Conservation (phyloP, 1,140 invertebrate species). For the Arctopsyche grandis region DNA sequence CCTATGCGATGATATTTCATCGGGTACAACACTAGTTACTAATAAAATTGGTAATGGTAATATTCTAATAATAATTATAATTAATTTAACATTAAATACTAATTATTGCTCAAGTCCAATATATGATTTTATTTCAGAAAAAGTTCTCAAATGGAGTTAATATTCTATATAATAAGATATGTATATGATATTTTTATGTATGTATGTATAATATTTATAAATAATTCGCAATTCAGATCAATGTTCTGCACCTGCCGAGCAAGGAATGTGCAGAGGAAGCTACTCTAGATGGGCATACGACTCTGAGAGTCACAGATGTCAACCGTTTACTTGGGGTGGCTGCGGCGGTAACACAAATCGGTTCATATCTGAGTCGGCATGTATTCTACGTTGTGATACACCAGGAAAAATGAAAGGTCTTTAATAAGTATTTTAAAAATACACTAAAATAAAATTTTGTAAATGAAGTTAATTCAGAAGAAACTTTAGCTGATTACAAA, state of each 20-base stretch:
- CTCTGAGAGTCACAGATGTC: constrained; percentile 74
- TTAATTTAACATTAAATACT: no score
- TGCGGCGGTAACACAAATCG: constrained; percentile 92
- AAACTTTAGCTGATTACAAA: no score
- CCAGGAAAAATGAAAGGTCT: constrained; percentile 78
- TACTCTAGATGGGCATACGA: constrained; percentile 87
- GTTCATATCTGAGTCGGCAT: constrained; percentile 83
- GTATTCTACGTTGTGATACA: constrained; percentile 78
- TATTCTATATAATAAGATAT: no score
- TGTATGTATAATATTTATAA: no score
- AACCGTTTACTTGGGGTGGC: constrained; percentile 86
- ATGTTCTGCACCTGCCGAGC: constrained; percentile 80
- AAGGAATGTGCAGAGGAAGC: constrained; percentile 86
- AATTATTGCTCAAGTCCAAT: no score
- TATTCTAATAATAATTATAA: no score
- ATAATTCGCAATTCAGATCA: constrained; percentile 69
- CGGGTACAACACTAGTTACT: no score
- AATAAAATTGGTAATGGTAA: no score
- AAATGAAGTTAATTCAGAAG: neutral
- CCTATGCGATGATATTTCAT: no score
- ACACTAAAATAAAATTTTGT: neutral
- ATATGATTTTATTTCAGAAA: no score
- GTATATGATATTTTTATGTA: no score
- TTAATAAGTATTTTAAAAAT: constrained; percentile 56
- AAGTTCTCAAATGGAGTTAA: no score